A percentile compares a stretch with the other conserved stretches of the same genome.
These are phyloP conservation scores for Oreochromis spilurus DNA, from an alignment of 2,113 vertebrate genomes.

Conservation along the genomic window DNA sequence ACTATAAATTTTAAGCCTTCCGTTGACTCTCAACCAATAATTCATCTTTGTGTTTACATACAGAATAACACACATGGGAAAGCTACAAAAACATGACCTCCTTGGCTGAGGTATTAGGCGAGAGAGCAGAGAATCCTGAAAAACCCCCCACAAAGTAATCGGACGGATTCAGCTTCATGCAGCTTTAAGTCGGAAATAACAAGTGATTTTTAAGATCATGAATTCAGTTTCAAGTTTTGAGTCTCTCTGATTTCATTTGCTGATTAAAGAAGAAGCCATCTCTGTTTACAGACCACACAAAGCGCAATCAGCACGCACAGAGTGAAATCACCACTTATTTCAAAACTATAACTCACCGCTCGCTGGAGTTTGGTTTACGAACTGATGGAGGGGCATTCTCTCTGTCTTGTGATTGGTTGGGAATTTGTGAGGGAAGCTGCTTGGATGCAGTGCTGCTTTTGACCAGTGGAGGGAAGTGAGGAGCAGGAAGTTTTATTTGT, in stretches of 20 bases:
- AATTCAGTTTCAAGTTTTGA: background rate
- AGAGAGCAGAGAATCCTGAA: background rate
- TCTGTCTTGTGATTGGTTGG: slow-evolving; percentile 12
- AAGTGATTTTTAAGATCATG: background rate
- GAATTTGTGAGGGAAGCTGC: background rate
- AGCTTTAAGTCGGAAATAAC: background rate
- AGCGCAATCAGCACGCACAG: background rate
- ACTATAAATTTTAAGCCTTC: background rate
- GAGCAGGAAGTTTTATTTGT: background rate
- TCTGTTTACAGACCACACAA: background rate
- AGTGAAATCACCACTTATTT: background rate
- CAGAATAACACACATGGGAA: background rate
- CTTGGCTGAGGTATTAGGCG: background rate
- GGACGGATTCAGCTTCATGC: background rate
- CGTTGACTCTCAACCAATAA: background rate
- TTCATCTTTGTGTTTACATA: background rate
- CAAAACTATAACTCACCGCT: slow-evolving; percentile 50
- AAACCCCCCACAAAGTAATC: background rate
- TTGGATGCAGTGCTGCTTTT: background rate
- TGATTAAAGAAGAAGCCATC: background rate
- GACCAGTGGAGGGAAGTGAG: background rate
- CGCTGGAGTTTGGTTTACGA: background rate
- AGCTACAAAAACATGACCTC: background rate
- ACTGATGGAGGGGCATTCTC: background rate
- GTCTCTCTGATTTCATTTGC: background rate